Percentiles rank a stretch among this genome's conserved stretches.
Conservation (phyloP, 1,140 invertebrate genomes). For the Drosophila willistoni region DNA sequence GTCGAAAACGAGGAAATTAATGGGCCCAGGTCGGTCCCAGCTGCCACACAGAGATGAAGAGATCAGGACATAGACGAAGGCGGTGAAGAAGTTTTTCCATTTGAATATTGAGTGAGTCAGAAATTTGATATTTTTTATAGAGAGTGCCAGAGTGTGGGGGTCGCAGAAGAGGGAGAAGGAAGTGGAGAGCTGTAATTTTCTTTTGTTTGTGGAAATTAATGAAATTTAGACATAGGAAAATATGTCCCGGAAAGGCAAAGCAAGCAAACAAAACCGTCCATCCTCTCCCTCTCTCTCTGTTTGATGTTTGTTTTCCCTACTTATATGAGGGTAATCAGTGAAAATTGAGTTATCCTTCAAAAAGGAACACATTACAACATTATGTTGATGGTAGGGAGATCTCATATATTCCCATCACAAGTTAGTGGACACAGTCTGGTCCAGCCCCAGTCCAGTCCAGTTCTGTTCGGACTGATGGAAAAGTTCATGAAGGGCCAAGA, state of each 20-base stretch:
- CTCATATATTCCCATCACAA: slow-evolving; percentile 7
- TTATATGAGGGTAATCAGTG: slow-evolving; percentile 70
- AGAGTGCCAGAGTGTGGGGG: too few relatives aligned
- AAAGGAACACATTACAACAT: slow-evolving; percentile 53
- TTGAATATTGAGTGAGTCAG: slow-evolving; percentile 61
- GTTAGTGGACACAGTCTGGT: neutral
- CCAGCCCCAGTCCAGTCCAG: neutral
- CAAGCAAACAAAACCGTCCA: slow-evolving; percentile 51
- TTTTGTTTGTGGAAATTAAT: slow-evolving; percentile 79
- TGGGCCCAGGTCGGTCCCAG: slow-evolving; percentile 46
- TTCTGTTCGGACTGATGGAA: neutral
- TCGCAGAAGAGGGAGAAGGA: neutral
- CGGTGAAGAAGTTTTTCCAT: slow-evolving; percentile 48
- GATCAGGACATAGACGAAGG: slow-evolving; percentile 47
- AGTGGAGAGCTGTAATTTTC: slow-evolving; percentile 67
- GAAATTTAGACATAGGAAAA: slow-evolving; percentile 77
- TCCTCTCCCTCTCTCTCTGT: slow-evolving; percentile 32
- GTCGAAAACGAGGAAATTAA: slow-evolving; percentile 59
- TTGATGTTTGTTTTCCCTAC: slow-evolving; percentile 46
- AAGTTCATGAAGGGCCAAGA: neutral
- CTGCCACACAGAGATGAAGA: slow-evolving; percentile 25
- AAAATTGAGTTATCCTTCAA: slow-evolving; percentile 71
- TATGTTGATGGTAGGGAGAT: slow-evolving; percentile 41
- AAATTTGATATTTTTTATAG: slow-evolving; percentile 66
- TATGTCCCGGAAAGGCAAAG: slow-evolving; percentile 45